These are phyloP conservation scores for Agrilus planipennis DNA, from an alignment of 1,140 invertebrate species.

Conservation along the genomic window DNA sequence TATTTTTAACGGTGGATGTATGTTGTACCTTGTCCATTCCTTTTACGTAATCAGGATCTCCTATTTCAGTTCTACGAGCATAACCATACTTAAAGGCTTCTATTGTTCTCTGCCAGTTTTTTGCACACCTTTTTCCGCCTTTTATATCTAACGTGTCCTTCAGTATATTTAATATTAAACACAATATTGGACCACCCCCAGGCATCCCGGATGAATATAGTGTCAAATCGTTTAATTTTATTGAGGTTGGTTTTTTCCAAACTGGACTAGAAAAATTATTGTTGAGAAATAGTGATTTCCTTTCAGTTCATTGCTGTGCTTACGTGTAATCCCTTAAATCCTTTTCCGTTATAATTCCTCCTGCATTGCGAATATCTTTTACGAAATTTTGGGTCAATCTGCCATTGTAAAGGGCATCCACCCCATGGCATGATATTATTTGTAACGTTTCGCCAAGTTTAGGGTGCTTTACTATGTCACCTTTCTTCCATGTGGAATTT, in stretches of 20 bases:
- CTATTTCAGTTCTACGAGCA: constrained; percentile 71
- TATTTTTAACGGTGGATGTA: no score
- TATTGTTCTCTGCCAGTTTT: constrained; percentile 62
- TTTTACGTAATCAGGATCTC: constrained; percentile 55
- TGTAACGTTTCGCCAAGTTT: constrained; percentile 44
- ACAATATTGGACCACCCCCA: constrained; percentile 64
- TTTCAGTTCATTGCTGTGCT: neutral
- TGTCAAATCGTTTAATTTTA: constrained; percentile 43
- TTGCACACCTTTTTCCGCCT: constrained; percentile 24
- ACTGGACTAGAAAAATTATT: constrained; percentile 37
- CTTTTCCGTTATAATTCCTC: constrained; percentile 45
- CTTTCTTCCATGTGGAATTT: constrained; percentile 23
- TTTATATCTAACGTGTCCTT: constrained; percentile 41
- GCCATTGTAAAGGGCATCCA: constrained; percentile 42
- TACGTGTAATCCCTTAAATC: constrained; percentile 40
- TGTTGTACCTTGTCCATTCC: no score
- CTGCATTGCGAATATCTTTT: constrained; percentile 41
- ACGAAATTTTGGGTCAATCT: constrained; percentile 40
- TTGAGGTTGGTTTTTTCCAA: constrained; percentile 48
- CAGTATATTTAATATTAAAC: constrained; percentile 76
- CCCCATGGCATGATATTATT: constrained; percentile 39
- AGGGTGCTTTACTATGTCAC: constrained; percentile 44
- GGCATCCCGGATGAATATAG: constrained; percentile 69
- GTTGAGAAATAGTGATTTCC: no score
- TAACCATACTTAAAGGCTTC: constrained; percentile 94